Evolutionary conservation across 2,888 invertebrate species (phyloP), one percentile per base, ranked within the genome.

Genomic region (Tetragnatha montana): DNA sequence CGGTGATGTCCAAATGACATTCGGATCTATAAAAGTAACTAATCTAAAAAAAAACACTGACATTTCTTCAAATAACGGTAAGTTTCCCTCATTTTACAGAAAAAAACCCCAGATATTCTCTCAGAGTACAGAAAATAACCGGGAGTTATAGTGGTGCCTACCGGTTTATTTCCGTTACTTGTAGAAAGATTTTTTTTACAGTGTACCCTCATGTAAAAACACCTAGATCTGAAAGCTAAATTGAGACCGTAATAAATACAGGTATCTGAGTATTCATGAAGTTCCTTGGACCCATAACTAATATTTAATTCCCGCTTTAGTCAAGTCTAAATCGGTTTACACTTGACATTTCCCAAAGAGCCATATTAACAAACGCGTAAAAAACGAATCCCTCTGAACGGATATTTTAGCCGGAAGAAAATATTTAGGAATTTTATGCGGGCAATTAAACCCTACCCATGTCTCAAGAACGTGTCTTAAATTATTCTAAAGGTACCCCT

Each of bases 391-490:
- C 49, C 6, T 60, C 22, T 21, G 17, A 60, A 17, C 60, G 8
- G 35, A 22, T 78, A 60, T 22, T 78, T 60, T 60, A 21, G 8
- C 60, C 14, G 17, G 22, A 60, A 22, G 22, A 78, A 78, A 78
- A 68, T 60, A 68, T 78, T 78, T 22, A 60, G 22, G 51, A 6
- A n/a, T 17, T 19, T 47, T 49, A 81, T 50, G 69, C 21, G 19
- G 21, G 81, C 70, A 82, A 74, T 82, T 82, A 74, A 82, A 74
- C 51, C 60, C 21, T 22, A 51, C 17, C 60, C 50, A 21, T 50
- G 81, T 21, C 8, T 49, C 71, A 49, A 70, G 70, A 71, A 81
- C 50, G 19, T 47, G 50, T 17, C 49, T 50, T 19, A 81, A 70
- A 81, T 21, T 69, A 71, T 70, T 70, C 69, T 71, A 81, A 81